Base-by-base conservation (phyloP, 2,797 vertebrate species). In the Enteromius viviparus region DNA sequence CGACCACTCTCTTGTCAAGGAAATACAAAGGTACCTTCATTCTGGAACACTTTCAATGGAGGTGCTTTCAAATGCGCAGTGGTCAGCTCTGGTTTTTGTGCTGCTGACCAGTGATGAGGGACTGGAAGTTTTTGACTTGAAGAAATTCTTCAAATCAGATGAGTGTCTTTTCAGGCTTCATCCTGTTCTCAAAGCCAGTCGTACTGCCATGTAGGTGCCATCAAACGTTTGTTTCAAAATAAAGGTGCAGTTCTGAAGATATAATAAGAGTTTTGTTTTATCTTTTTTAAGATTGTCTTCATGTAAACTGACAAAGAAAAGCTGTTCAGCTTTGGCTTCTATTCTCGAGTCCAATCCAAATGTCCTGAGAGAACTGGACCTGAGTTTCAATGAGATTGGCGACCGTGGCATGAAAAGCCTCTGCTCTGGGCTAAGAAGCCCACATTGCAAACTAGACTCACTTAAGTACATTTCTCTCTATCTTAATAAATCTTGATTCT, bases 11-110 rank as follows among this genome's bases (percentile, higher is more conserved):
- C 84, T 87, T 12, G 55, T 86, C 21, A 32, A 85, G 47, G 82
- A 87, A 60, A 77, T 87, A 21, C 87, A 86, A 71, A 68, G 34
- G 4, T 88, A 82, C 62, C 34, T 89, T 49, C 60, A 65, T 1
- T 80, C 65, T 0, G 87, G 82, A 58, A 80, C 45, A 70, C 76
- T 88, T 51, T 78, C 82, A 9, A 53, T 15, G 19, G 77, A 82
- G 49, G 32, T 14, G 17, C 82, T 89, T n/a, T 87, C 88, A 2
- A 72, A 83, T 12, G 88, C 78, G 4, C 87, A 83, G 51, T 89
- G 85, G 84, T 88, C 88, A 3, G 88, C 87, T 19, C 74, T 89
- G 51, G 87, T 82, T 37, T 88, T 85, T 45, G 74, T 89, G 34
- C 76, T 88, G 77, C 76, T 88, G 26, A 88, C 82, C n/a, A 76